These are phyloP conservation scores for Merops nubicus DNA, from an alignment of 2,113 vertebrate genomes.

Conservation along the genomic window DNA sequence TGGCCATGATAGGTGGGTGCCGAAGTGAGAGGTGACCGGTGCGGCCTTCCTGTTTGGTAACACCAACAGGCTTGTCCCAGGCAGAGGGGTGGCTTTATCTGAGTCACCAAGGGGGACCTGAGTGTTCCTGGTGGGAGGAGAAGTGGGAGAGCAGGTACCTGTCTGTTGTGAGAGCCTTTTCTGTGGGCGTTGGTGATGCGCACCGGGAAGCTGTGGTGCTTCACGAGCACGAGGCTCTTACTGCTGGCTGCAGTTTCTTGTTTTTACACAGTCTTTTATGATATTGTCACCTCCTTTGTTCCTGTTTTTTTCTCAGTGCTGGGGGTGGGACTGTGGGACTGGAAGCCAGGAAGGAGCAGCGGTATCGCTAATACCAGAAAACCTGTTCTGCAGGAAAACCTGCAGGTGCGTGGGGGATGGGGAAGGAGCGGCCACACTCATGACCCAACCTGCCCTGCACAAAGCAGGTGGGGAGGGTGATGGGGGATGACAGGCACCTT, in stretches of 20 bases:
- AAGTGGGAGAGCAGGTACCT: constrained; percentile 3
- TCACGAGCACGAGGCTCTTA: fast-evolving
- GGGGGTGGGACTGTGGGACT: not conserved
- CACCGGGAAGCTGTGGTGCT: not conserved
- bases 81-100: not conserved
- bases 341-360: not conserved
- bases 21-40: not conserved
- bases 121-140: not conserved
- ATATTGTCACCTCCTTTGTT: not conserved
- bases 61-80: not conserved
- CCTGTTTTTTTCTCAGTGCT: not conserved
- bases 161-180: not conserved
- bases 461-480: not conserved
- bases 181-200: not conserved
- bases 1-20: not conserved
- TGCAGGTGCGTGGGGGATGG: not conserved
- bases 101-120: not conserved
- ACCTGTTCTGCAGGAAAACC: constrained; percentile 55
- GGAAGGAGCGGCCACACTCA: constrained; percentile 10
- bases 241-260: not conserved
- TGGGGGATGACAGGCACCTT: not conserved
- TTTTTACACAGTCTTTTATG: not conserved
- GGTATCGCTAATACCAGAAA: not conserved
- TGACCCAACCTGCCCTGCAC: constrained; percentile 18
- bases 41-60: not conserved